Evolutionary conservation across 2,797 vertebrate species (phyloP).

Genomic region (Phoeniculus purpureus): DNA sequence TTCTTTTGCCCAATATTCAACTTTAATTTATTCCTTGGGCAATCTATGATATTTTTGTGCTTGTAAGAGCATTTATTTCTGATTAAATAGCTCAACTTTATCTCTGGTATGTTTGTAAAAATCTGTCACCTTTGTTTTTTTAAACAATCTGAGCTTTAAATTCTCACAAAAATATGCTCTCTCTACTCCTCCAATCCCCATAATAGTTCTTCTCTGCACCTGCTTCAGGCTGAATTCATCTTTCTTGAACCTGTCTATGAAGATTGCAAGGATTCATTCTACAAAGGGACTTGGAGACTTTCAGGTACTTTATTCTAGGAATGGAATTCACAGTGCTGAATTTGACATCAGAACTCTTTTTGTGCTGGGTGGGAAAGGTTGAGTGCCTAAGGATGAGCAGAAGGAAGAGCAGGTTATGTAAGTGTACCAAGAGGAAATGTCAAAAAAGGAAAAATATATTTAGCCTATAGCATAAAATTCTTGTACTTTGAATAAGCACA

Average conservation of each 20-base stretch:
- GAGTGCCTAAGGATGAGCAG: background rate
- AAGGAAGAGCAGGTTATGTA: background rate
- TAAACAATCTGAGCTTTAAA: slow-evolving; percentile 3
- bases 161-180: background rate
- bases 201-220: background rate
- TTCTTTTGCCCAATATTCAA: background rate
- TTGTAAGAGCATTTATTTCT: background rate
- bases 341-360: background rate
- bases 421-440: background rate
- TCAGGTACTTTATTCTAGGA: background rate
- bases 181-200: background rate
- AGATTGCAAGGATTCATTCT: background rate
- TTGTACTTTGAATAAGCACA: background rate
- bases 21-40: slow-evolving; percentile 1
- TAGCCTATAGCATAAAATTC: background rate
- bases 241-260: background rate
- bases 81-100: background rate
- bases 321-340: background rate
- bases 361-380: background rate
- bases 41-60: background rate
- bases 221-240: slow-evolving; percentile 3
- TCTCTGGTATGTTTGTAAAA: slow-evolving; percentile 19
- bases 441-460: background rate
- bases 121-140: slow-evolving; percentile 29
- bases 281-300: background rate